These are phyloP conservation scores for Urocynchramus pylzowi DNA, from an alignment of 2,113 vertebrate genomes.

Conservation along the genomic window DNA sequence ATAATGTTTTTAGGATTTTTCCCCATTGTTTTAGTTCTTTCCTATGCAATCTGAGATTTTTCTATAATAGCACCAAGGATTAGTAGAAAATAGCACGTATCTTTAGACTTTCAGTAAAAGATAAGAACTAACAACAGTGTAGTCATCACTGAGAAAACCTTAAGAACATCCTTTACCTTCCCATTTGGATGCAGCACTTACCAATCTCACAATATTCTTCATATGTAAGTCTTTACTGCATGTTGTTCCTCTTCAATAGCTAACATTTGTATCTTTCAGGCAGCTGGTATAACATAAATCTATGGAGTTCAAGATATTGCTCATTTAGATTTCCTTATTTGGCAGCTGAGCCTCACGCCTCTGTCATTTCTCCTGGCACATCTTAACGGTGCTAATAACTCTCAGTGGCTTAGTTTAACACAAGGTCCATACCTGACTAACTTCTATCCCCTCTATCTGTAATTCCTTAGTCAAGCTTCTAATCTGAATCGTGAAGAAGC, in stretches of 20 bases:
- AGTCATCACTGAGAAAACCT: not conserved
- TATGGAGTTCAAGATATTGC: not conserved
- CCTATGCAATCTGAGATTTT: not conserved
- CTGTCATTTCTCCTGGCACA: constrained; percentile 6
- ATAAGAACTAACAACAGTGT: not conserved
- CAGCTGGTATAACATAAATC: not conserved
- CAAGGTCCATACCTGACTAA: not conserved
- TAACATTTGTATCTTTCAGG: not conserved
- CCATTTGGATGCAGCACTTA: not conserved
- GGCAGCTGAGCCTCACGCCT: not conserved
- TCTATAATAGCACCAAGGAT: not conserved
- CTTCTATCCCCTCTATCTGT: not conserved
- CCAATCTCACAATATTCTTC: not conserved
- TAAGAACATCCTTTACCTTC: not conserved
- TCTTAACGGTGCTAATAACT: not conserved
- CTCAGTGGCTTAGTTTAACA: not conserved
- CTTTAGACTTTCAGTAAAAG: not conserved
- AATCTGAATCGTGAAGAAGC: not conserved
- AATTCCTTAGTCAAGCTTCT: not conserved
- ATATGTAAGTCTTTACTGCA: not conserved
- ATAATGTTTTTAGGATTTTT: not conserved
- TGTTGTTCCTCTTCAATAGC: not conserved
- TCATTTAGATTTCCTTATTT: constrained; percentile 30
- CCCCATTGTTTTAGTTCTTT: not conserved
- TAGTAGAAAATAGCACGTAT: not conserved